phyloP scores from a whole-genome alignment of 37 sponge, comb jelly and placozoan genomes.

The Theonella swinhoei region DNA sequence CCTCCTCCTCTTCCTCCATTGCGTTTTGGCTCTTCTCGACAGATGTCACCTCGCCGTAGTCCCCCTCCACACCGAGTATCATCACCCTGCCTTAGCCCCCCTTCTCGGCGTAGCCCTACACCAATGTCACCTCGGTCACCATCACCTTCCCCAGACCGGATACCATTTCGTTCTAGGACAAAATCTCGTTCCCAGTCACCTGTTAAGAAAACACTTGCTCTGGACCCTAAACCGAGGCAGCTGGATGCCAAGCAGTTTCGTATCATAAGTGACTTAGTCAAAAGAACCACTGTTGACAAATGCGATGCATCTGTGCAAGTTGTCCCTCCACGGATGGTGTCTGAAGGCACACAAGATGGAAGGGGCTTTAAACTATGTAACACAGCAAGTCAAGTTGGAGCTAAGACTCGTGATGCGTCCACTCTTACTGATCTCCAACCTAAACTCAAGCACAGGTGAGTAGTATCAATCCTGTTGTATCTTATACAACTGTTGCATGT shows the following conservation, averaged over 20 bases:
- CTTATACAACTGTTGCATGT: no score
- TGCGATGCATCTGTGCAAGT: not conserved
- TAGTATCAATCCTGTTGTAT: no score
- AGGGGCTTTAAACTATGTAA: not conserved
- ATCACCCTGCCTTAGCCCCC: not conserved
- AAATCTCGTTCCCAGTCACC: not conserved
- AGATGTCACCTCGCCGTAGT: not conserved
- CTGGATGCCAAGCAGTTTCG: not conserved
- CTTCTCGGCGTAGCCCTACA: not conserved
- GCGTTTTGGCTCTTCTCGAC: not conserved
- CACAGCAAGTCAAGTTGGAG: not conserved
- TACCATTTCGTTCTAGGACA: not conserved
- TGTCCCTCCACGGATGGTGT: not conserved
- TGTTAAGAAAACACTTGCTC: no score
- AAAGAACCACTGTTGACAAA: not conserved
- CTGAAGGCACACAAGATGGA: not conserved
- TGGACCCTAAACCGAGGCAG: not conserved
- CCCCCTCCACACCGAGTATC: not conserved
- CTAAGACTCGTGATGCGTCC: not conserved
- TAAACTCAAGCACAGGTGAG: not conserved
- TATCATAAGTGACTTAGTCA: not conserved
- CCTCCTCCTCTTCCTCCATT: not conserved
- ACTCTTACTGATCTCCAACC: not conserved
- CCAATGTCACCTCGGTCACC: not conserved
- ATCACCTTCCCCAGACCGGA: not conserved